Percentiles rank a stretch among this genome's conserved stretches.
Evolutionary conservation across 2,113 vertebrate species (phyloP).

Genomic region (Bubo bubo): DNA sequence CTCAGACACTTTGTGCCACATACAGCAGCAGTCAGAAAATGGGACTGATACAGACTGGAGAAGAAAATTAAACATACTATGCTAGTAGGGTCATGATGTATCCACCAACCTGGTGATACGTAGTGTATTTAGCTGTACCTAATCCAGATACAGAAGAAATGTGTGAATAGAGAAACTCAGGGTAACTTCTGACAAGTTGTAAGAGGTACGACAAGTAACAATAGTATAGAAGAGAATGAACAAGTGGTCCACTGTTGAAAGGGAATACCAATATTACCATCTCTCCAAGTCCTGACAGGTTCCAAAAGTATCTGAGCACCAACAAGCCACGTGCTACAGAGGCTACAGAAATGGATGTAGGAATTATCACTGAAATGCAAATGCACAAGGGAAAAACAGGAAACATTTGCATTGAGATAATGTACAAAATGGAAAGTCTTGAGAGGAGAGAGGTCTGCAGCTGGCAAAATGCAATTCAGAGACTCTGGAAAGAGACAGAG

Average conservation of each 20-base stretch:
- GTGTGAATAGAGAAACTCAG: not conserved
- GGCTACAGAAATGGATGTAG: not conserved
- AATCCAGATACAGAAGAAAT: not conserved
- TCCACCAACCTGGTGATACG: not conserved
- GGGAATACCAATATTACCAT: not conserved
- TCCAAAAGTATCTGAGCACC: not conserved
- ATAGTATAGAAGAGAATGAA: not conserved
- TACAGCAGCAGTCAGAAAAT: not conserved
- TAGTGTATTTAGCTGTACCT: not conserved
- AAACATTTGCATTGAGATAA: not conserved
- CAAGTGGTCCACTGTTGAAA: not conserved
- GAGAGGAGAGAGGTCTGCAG: not conserved
- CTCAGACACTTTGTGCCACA: not conserved
- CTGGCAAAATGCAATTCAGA: not conserved
- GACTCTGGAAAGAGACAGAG: not conserved
- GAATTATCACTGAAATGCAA: not conserved
- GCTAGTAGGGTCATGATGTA: not conserved
- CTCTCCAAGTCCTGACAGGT: not conserved
- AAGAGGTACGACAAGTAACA: not conserved
- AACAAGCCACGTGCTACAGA: rapidly evolving
- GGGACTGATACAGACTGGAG: not conserved
- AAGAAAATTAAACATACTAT: not conserved
- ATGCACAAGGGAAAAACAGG: not conserved
- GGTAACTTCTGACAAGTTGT: not conserved
- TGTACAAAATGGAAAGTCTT: not conserved